Conservation (phyloP, 2,113 vertebrate species). For the Antigone vipio region DNA sequence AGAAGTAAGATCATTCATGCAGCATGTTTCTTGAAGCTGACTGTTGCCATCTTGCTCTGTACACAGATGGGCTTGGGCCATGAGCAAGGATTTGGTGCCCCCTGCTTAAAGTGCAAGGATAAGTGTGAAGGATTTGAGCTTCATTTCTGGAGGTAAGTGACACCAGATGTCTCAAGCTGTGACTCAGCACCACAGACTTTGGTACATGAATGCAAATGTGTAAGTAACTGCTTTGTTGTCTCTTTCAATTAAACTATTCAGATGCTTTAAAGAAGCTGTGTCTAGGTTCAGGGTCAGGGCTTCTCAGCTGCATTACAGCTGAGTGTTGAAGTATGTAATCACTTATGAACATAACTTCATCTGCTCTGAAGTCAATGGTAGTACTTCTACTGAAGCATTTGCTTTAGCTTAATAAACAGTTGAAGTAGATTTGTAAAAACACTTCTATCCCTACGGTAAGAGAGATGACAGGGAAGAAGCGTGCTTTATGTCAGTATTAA, state of each 20-base stretch:
- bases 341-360: neutral
- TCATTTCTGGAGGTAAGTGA: constrained; percentile 95
- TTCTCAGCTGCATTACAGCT: neutral
- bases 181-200: neutral
- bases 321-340: neutral
- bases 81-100: constrained; percentile 92
- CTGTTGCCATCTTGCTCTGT: neutral
- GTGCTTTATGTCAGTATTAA: neutral
- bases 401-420: neutral
- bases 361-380: neutral
- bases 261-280: neutral
- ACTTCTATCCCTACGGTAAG: neutral
- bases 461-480: neutral
- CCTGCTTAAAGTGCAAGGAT: constrained; percentile 95
- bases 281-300: neutral
- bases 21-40: neutral
- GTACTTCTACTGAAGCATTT: neutral
- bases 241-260: neutral
- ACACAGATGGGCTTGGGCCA: constrained; percentile 93
- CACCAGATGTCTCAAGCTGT: neutral
- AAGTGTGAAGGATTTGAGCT: constrained; percentile 98
- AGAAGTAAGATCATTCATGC: neutral
- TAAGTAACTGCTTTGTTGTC: neutral
- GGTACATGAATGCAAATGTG: neutral
- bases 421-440: neutral